Evolutionary conservation across 2,888 invertebrate genomes (phyloP).

Genomic region (Gastracanthus pulcherrimus): DNA sequence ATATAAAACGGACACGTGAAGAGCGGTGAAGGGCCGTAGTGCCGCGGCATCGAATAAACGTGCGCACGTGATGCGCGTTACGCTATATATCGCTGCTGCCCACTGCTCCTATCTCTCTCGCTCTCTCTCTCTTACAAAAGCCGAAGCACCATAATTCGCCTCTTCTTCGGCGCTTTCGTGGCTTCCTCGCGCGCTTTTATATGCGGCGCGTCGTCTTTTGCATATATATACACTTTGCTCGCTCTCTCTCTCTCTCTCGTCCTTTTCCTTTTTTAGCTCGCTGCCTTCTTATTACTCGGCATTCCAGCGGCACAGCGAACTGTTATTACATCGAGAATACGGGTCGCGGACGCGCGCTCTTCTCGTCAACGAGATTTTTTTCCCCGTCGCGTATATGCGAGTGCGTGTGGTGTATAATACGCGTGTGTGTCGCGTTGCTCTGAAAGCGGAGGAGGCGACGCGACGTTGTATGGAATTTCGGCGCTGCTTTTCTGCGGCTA

Average conservation of each 20-base stretch:
- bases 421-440: too few species aligned
- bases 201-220: slow-evolving; percentile 19
- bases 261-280: not conserved
- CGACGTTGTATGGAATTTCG: too few species aligned
- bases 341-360: too few species aligned
- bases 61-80: not conserved
- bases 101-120: not conserved
- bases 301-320: slow-evolving; percentile 12
- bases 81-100: not conserved
- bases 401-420: too few species aligned
- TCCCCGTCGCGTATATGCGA: too few species aligned
- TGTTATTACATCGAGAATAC: too few species aligned
- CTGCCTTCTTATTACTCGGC: slow-evolving; percentile 5
- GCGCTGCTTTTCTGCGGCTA: too few species aligned
- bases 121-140: not conserved
- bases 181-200: slow-evolving; percentile 8
- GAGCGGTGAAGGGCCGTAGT: too few species aligned
- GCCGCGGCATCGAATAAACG: too few species aligned
- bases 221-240: slow-evolving; percentile 10
- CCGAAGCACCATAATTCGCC: slow-evolving; percentile 36
- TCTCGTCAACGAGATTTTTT: too few species aligned
- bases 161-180: slow-evolving; percentile 14
- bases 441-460: too few species aligned
- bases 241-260: not conserved
- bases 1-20: too few species aligned